phyloP scores from a whole-genome alignment of 2,888 invertebrate species.

The Apotomis capreana region DNA sequence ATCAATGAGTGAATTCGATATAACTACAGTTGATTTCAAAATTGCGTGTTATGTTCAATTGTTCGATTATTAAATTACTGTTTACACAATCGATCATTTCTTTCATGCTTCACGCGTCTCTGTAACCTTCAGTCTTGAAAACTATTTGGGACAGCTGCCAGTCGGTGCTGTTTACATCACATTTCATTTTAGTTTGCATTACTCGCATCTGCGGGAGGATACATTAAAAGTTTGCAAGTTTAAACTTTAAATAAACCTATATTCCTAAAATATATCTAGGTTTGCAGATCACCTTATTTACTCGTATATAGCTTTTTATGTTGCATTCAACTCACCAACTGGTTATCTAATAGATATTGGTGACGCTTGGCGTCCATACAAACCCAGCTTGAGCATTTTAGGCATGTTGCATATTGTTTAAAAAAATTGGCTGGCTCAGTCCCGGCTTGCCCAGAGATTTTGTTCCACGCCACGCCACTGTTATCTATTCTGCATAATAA shows the following conservation, averaged over 20 bases:
- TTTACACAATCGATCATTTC: conserved; percentile 10
- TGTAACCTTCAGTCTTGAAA: conserved; percentile 43
- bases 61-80: conserved; percentile 9
- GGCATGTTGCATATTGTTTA: too few relatives aligned
- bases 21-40: background rate
- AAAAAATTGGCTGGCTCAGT: too few relatives aligned
- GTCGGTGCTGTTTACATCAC: conserved; percentile 52
- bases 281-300: background rate
- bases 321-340: too few relatives aligned
- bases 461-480: too few relatives aligned
- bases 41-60: conserved; percentile 6
- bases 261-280: background rate
- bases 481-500: too few relatives aligned
- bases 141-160: conserved; percentile 56
- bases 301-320: too few relatives aligned
- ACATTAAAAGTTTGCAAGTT: background rate
- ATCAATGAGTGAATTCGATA: background rate
- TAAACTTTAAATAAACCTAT: conserved; percentile 8
- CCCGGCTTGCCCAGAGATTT: too few relatives aligned
- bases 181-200: conserved; percentile 33
- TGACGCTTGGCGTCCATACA: too few relatives aligned
- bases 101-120: conserved; percentile 8
- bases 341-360: too few relatives aligned
- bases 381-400: too few relatives aligned
- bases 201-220: conserved; percentile 12